These are phyloP conservation scores for Leptoclinus maculatus DNA, from an alignment of 2,797 vertebrate genomes.

Conservation along the genomic window DNA sequence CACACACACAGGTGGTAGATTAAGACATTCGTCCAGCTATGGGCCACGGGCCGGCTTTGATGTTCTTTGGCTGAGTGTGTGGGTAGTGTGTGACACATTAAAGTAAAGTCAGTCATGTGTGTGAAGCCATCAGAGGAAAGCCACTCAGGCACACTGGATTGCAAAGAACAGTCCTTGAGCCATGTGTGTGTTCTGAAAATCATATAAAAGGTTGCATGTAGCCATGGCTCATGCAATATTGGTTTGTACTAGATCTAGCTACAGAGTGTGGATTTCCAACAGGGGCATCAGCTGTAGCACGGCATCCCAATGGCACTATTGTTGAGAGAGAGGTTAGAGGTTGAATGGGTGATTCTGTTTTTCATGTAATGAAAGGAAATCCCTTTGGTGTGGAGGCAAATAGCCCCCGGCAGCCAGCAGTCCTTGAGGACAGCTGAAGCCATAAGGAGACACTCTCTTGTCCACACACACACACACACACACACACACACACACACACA, in stretches of 20 bases:
- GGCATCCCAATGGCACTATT: slow-evolving; percentile 51
- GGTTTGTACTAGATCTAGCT: slow-evolving; percentile 20
- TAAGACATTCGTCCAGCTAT: slow-evolving; percentile 55
- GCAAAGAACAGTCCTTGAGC: slow-evolving; percentile 54
- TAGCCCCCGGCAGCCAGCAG: slow-evolving; percentile 42
- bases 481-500: slow-evolving; percentile 12
- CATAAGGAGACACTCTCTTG: slow-evolving; percentile 25
- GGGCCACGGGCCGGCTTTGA: slow-evolving; percentile 59
- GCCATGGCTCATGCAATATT: slow-evolving; percentile 8
- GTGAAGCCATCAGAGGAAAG: slow-evolving; percentile 57
- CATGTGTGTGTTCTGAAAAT: slow-evolving; percentile 22
- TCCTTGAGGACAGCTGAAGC: slow-evolving; percentile 65
- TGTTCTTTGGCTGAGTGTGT: slow-evolving; percentile 46
- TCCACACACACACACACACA: slow-evolving; percentile 11
- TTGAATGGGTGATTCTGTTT: slow-evolving; percentile 53
- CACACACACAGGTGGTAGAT: slow-evolving; percentile 34
- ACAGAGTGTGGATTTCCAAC: slow-evolving; percentile 49
- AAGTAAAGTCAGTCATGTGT: slow-evolving; percentile 63
- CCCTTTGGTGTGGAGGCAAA: slow-evolving; percentile 60
- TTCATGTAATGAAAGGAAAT: slow-evolving; percentile 72
- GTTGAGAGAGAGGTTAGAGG: slow-evolving; percentile 56
- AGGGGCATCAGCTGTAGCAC: slow-evolving; percentile 26
- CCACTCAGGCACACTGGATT: slow-evolving; percentile 41
- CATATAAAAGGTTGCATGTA: slow-evolving; percentile 13
- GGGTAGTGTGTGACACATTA: slow-evolving; percentile 40